Evolutionary conservation across 2,888 invertebrate genomes (phyloP), one percentile per base, ranked within the genome.

Genomic region (Rhorus exstirpatorius): DNA sequence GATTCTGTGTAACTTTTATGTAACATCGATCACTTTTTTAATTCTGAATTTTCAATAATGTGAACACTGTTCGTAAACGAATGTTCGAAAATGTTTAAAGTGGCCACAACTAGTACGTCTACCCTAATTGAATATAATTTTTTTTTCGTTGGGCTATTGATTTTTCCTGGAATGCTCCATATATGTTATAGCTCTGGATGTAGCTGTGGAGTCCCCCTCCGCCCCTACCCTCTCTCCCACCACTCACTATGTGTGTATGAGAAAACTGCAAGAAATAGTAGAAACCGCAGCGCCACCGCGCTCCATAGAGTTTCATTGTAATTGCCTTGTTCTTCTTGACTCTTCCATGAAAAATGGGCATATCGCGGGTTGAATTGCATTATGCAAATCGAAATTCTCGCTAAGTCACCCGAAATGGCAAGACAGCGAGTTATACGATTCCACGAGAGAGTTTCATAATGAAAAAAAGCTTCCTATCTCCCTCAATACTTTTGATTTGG

Each of bases 261-360:
- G 83, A 70, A 84, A 80, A 72, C 80, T 75, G 71, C 76, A 79
- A 86, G 85, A 89, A 75, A 55, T 86, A 88, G 86, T 87, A 85
- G 86, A 86, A 89, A 89, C 87, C 87, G 86, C 90, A 88, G 65
- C 51, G 86, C 87, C 87, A 87, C 84, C 83, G 86, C 87, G 90
- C 90, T 90, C 90, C 90, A 90, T 91, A 90, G 90, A 91, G 89
- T 91, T 92, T 92, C 91, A 90, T 91, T 91, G 92, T 91, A 92
- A 92, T 92, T 92, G 91, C 90, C 91, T 91, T 92, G 92, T 92
- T 91, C 91, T 89, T 92, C 90, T 91, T 89, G 91, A 92, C 91
- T 91, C 89, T 91, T 90, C 87, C 90, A 88, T 88, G 90, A 90
- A 90, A 89, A 49, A 89, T 88, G 88, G 88, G 90, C 90, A 77